phyloP scores from a whole-genome alignment of 1,140 invertebrate genomes.

The Halesus radiatus region DNA sequence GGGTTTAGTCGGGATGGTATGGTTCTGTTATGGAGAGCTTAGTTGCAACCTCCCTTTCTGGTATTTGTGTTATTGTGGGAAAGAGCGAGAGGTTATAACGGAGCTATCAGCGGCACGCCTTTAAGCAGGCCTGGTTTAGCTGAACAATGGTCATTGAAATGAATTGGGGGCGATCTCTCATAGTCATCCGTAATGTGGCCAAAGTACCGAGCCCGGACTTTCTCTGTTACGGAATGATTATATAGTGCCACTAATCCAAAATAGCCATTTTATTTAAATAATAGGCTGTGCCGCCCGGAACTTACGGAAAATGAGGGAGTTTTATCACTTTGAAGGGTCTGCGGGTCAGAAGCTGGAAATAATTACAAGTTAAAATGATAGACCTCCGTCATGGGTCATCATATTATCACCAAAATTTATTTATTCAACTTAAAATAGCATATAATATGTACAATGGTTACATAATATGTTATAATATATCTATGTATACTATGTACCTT shows the following conservation, averaged over 20 bases:
- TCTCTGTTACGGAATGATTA: constrained; percentile 31
- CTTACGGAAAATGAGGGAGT: neutral
- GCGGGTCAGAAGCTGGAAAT: too few species aligned
- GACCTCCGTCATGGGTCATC: too few species aligned
- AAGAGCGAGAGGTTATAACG: too few species aligned
- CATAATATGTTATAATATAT: too few species aligned
- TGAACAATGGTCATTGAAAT: constrained; percentile 52
- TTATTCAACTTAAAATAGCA: too few species aligned
- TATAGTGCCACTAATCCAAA: constrained; percentile 21
- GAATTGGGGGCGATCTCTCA: constrained; percentile 45
- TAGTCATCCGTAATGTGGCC: constrained; percentile 38
- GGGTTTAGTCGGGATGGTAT: constrained; percentile 34
- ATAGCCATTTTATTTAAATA: constrained; percentile 23
- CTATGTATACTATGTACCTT: too few species aligned
- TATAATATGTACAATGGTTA: too few species aligned
- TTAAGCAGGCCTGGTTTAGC: constrained; percentile 27
- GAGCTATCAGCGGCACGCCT: too few species aligned
- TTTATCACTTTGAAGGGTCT: neutral
- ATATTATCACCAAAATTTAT: too few species aligned
- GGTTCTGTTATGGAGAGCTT: neutral
- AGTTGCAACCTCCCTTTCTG: too few species aligned
- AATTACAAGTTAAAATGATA: too few species aligned
- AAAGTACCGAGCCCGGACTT: neutral
- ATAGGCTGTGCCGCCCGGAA: constrained; percentile 1
- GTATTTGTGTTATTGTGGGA: too few species aligned